Conservation (phyloP, 2,888 invertebrate species). For the Stenurella melanura region DNA sequence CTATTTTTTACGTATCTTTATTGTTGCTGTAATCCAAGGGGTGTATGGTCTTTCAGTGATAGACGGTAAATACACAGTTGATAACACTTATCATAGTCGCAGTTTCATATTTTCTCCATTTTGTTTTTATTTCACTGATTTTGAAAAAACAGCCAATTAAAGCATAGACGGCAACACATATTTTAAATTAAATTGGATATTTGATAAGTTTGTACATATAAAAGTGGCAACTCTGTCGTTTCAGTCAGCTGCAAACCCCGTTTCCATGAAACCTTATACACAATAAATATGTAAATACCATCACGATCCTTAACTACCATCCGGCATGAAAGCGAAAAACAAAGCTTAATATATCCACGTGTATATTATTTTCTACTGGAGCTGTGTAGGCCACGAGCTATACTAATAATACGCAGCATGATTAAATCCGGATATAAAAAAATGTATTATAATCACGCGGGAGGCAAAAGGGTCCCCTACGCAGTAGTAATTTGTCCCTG, state of each 20-base stretch:
- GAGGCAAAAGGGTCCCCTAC: not conserved
- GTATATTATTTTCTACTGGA: not conserved
- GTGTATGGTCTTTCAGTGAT: too few relatives aligned
- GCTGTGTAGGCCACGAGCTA: not conserved
- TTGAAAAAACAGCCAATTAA: not conserved
- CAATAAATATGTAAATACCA: not conserved
- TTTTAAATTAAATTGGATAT: not conserved
- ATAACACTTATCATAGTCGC: too few relatives aligned
- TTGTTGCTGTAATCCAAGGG: too few relatives aligned
- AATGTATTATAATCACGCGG: not conserved
- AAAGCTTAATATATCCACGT: not conserved
- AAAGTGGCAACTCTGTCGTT: not conserved
- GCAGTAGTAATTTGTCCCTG: constrained; percentile 1
- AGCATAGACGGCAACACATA: not conserved
- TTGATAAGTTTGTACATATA: not conserved
- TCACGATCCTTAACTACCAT: not conserved
- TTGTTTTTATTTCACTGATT: too few relatives aligned
- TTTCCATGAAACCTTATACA: not conserved
- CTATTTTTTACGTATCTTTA: too few relatives aligned
- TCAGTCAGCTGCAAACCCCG: not conserved
- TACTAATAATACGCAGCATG: not conserved
- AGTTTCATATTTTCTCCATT: too few relatives aligned
- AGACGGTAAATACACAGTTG: too few relatives aligned
- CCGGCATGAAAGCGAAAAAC: not conserved
- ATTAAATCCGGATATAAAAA: constrained; percentile 6